Evolutionary conservation across 2,888 invertebrate genomes (phyloP), one percentile per base, ranked within the genome.

Genomic region (Drosophila paramelanica): DNA sequence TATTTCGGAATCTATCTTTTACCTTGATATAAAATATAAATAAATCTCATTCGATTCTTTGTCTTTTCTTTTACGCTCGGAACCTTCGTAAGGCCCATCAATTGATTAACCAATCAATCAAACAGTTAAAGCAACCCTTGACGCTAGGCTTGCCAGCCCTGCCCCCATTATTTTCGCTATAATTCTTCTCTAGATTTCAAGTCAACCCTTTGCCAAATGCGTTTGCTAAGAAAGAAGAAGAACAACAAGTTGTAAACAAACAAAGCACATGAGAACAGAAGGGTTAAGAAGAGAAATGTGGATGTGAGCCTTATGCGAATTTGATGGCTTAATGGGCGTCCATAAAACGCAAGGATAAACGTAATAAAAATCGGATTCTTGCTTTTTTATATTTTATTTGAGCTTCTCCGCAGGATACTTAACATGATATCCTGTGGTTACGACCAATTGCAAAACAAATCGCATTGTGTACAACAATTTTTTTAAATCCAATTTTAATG

Each of bases 321-420:
- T 83, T 87, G 78, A 81, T 81, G 87, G 77, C 57, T 75, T 75
- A 67, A 75, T 75, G 67, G 51, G 42, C 51, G 45, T 23, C 66
- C 88, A 81, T 87, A 87, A 81, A 87, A 65, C 58, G 62, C 60
- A 60, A 49, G 77, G 80, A 73, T 77, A 65, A 73, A 60, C 52
- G 77, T 65, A 68, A 83, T 81, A 83, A 87, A 81, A 81, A 83
- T 47, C 42, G 58, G 61, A 79, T 77, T 55, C 20, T 6, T 36
- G 25, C 11, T 36, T 23, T 25, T 14, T 36, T 5, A 17, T 7
- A 5, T 23, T n/a, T 36, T 43, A 45, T 27, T 36, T 33, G 25
- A 50, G 38, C 56, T 23, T 39, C 25, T 56, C 25, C 10, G 17
- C 38, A 56, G 51, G 3, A 51, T 27, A 10, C 36, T 39, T n/a